Conservation (phyloP, 2,113 vertebrate species). For the Tricholaema leucomelas region DNA sequence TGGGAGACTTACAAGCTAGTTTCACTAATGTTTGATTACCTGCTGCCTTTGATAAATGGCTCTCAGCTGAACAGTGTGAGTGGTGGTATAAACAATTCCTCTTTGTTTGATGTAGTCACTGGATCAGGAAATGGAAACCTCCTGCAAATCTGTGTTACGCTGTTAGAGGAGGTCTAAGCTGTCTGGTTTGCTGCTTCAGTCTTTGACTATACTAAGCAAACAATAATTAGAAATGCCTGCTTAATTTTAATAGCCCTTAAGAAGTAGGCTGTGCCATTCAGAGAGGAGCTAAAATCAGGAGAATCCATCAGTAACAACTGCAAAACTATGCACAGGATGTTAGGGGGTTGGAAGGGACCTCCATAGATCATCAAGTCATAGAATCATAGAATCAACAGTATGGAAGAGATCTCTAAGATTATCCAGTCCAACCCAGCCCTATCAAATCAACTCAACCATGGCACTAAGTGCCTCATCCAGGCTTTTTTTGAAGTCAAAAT, state of each 20-base stretch:
- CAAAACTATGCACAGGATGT: not conserved
- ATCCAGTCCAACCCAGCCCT: no score
- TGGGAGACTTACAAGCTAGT: not conserved
- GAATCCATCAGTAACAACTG: not conserved
- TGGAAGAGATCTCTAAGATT: no score
- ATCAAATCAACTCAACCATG: no score
- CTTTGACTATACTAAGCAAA: not conserved
- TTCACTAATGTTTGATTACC: constrained; percentile 35
- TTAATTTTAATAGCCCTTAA: not conserved
- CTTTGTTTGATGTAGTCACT: constrained; percentile 5
- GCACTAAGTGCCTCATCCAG: no score
- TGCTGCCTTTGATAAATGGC: constrained; percentile 42
- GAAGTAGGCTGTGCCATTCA: not conserved
- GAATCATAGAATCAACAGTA: no score
- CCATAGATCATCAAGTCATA: not conserved
- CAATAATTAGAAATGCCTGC: not conserved
- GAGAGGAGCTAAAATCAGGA: not conserved
- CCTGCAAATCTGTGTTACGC: not conserved
- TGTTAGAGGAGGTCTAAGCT: not conserved
- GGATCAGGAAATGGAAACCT: constrained; percentile 26
- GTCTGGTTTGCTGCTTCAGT: not conserved
- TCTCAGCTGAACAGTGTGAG: constrained; percentile 23
- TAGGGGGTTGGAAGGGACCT: no score
- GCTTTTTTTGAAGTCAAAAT: no score
- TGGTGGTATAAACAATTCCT: constrained; percentile 1